These are phyloP conservation scores for Melanotaenia boesemani DNA, from an alignment of 2,797 vertebrate species.

Conservation along the genomic window DNA sequence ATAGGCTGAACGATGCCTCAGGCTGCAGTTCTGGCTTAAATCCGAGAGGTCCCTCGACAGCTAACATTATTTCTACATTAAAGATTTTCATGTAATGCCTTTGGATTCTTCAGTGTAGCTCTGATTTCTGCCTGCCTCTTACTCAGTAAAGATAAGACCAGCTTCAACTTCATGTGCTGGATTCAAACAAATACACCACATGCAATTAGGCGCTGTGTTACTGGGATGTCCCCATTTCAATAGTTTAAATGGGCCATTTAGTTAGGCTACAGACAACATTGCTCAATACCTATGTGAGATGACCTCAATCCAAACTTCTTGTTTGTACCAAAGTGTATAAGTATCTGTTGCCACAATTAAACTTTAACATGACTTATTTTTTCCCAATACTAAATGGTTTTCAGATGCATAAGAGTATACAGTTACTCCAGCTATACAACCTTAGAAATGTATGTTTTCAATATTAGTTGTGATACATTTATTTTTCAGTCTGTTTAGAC, in stretches of 20 bases:
- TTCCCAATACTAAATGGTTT: neutral
- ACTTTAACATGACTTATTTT: neutral
- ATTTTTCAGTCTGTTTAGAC: no score
- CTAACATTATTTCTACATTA: constrained; percentile 50
- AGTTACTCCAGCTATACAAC: neutral
- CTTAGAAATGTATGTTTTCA: constrained; percentile 3
- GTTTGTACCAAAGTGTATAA: constrained; percentile 36
- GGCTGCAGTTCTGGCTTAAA: constrained; percentile 61
- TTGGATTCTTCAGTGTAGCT: neutral
- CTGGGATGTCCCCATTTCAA: constrained; percentile 59
- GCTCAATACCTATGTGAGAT: constrained; percentile 64
- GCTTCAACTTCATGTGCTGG: constrained; percentile 24
- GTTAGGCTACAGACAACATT: constrained; percentile 63
- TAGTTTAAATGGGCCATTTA: constrained; percentile 71
- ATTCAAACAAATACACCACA: constrained; percentile 41
- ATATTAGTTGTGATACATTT: no score
- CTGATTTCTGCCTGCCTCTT: constrained; percentile 3
- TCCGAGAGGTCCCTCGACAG: constrained; percentile 43
- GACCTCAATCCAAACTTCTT: constrained; percentile 61
- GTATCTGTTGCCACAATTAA: neutral
- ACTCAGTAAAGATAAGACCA: constrained; percentile 14
- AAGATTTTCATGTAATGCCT: constrained; percentile 19
- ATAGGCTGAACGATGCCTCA: constrained; percentile 49
- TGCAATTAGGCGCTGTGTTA: constrained; percentile 48
- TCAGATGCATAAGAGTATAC: neutral